A percentile compares a stretch with the other conserved stretches of the same genome.
phyloP scores from a whole-genome alignment of 2,888 invertebrate genomes.

The Tridacna gigas region DNA sequence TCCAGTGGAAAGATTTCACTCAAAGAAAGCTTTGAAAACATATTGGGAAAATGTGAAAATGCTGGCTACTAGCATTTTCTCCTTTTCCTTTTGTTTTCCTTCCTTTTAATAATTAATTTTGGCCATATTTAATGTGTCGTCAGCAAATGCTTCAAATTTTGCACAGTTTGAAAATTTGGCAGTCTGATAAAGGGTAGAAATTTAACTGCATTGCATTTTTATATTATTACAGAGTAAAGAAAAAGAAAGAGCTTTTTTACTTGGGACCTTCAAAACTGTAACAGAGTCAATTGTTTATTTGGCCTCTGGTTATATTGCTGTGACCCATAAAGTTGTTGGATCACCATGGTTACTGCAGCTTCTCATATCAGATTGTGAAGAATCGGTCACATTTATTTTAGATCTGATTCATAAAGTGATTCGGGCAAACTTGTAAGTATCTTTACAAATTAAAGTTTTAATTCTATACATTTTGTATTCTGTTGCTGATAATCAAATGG shows the following conservation, averaged over 20 bases:
- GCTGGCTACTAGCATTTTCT: too few species aligned
- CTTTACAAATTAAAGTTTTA: neutral
- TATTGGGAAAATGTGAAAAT: too few species aligned
- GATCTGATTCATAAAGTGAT: slow-evolving; percentile 75
- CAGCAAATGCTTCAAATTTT: too few species aligned
- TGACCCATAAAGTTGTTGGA: slow-evolving; percentile 74
- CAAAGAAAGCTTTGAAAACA: too few species aligned
- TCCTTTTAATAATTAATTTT: too few species aligned
- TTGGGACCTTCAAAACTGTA: slow-evolving; percentile 68
- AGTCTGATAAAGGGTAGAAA: neutral
- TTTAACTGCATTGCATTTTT: neutral
- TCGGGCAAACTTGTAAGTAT: slow-evolving; percentile 74
- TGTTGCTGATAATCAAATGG: too few species aligned
- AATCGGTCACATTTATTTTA: slow-evolving; percentile 73
- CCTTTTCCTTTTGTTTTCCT: too few species aligned
- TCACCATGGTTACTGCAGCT: slow-evolving; percentile 83
- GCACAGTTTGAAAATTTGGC: neutral
- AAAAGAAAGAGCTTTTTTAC: slow-evolving; percentile 61
- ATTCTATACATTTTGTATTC: too few species aligned
- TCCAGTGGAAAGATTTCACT: too few species aligned
- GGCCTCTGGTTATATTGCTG: slow-evolving; percentile 70
- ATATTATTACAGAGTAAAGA: slow-evolving; percentile 59
- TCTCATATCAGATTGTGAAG: slow-evolving; percentile 82
- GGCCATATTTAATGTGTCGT: too few species aligned
- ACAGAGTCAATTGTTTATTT: slow-evolving; percentile 76